These are phyloP conservation scores for Pimephales promelas DNA, from an alignment of 2,113 vertebrate genomes.

Conservation along the genomic window DNA sequence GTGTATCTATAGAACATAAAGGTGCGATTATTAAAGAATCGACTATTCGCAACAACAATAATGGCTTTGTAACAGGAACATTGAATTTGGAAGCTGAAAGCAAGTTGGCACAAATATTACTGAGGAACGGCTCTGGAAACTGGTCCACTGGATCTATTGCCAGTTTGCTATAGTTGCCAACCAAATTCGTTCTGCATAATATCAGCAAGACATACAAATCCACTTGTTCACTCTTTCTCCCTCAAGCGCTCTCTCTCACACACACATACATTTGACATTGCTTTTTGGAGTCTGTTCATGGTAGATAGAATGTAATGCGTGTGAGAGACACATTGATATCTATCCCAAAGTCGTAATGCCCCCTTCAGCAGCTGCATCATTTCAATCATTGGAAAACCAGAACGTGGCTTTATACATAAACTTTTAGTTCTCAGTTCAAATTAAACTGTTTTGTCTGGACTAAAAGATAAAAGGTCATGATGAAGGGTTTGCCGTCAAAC, in stretches of 20 bases:
- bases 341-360: constrained; percentile 33
- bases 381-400: constrained; percentile 14
- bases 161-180: not conserved
- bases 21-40: not conserved
- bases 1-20: not conserved
- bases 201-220: not conserved
- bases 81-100: not conserved
- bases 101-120: not conserved
- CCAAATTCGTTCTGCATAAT: not conserved
- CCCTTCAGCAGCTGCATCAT: constrained; percentile 7
- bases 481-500: not conserved
- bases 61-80: not conserved
- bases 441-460: constrained; percentile 9
- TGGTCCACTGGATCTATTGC: not conserved
- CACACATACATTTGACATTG: not conserved
- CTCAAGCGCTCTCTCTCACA: not conserved
- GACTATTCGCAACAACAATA: not conserved
- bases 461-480: not conserved
- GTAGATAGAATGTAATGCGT: not conserved
- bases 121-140: constrained; percentile 12
- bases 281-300: not conserved
- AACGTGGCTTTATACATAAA: constrained; percentile 11
- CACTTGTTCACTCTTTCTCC: not conserved
- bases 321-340: not conserved
- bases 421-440: not conserved